Evolutionary conservation across 2,797 vertebrate species (phyloP).

Genomic region (Balearica regulorum): DNA sequence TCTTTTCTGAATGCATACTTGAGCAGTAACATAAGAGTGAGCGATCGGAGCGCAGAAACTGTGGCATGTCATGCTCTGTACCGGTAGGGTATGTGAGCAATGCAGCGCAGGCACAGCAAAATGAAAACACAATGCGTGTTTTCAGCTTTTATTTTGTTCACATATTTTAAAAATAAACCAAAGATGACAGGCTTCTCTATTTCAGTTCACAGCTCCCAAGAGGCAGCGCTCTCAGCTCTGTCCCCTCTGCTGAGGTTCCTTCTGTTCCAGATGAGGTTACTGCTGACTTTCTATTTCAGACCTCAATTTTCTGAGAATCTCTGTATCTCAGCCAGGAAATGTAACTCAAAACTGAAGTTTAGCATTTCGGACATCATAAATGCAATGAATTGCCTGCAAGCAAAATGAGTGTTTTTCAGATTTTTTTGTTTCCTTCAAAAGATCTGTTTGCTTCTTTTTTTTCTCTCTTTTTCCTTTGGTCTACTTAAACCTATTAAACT

Average conservation of each 20-base stretch:
- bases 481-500: not conserved
- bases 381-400: not conserved
- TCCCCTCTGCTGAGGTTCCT: not conserved
- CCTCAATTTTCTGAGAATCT: not conserved
- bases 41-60: not conserved
- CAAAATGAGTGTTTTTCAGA: not conserved
- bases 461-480: not conserved
- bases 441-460: not conserved
- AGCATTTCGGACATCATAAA: not conserved
- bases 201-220: not conserved
- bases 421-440: not conserved
- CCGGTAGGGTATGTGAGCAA: not conserved
- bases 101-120: not conserved
- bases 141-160: not conserved
- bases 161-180: not conserved
- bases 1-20: conserved; percentile 55
- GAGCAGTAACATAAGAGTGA: conserved; percentile 51
- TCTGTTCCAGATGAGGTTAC: not conserved
- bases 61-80: conserved; percentile 8
- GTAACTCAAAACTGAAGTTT: not conserved
- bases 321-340: conserved; percentile 5
- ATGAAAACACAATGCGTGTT: not conserved
- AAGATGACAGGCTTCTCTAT: not conserved
- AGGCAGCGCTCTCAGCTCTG: not conserved
- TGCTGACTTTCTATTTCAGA: conserved; percentile 33